phyloP scores from a whole-genome alignment of 2,113 vertebrate species.

The Phycodurus eques region DNA sequence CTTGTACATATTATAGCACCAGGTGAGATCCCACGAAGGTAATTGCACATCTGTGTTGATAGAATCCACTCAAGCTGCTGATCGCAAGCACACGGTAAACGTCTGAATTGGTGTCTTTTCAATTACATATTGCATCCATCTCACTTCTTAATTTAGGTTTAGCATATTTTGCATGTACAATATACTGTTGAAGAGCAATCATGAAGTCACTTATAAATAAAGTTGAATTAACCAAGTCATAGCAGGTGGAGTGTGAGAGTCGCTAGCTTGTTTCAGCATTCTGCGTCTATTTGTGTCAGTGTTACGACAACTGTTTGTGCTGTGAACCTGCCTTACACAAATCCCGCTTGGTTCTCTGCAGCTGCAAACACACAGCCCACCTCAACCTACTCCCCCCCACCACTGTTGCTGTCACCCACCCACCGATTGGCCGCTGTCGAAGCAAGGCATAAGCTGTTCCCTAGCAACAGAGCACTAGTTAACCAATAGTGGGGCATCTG shows the following conservation, averaged over 20 bases:
- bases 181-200: background rate
- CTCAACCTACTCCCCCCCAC: conserved; percentile 34
- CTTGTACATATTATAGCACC: background rate
- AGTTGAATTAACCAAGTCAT: background rate
- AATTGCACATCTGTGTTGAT: background rate
- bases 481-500: conserved; percentile 70
- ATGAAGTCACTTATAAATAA: background rate
- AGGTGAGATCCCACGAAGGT: background rate
- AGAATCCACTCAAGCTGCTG: background rate
- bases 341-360: conserved; percentile 63
- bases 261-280: conserved; percentile 6
- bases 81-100: background rate
- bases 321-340: conserved; percentile 65
- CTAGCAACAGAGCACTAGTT: conserved; percentile 73
- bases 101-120: too few species aligned
- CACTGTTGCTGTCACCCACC: conserved; percentile 41
- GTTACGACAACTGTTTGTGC: conserved; percentile 51
- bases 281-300: conserved; percentile 39
- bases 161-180: background rate
- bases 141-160: background rate
- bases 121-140: background rate
- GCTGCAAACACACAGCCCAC: conserved; percentile 52
- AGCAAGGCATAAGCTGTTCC: conserved; percentile 79
- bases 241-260: conserved; percentile 10
- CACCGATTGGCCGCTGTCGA: conserved; percentile 68